Evolutionary conservation across 2,113 vertebrate genomes (phyloP).

Genomic region (Addax nasomaculatus): DNA sequence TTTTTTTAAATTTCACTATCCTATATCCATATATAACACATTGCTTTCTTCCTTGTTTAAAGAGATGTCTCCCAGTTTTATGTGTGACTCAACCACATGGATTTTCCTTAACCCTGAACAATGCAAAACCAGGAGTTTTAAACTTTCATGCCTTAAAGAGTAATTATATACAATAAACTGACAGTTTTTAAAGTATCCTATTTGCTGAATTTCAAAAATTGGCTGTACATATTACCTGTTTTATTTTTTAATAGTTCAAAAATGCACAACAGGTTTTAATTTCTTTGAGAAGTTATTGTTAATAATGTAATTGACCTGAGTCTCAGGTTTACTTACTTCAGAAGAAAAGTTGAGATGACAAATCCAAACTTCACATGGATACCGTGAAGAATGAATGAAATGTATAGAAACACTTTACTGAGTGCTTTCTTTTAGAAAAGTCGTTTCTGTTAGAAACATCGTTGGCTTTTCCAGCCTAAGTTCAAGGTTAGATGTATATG

Average conservation of each 20-base stretch:
- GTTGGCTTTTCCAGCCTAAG: rapidly evolving
- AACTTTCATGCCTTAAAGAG: not conserved
- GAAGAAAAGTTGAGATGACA: not conserved
- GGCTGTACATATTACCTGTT: not conserved
- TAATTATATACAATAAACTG: not conserved
- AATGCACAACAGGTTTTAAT: not conserved
- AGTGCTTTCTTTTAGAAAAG: not conserved
- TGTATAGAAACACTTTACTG: not conserved
- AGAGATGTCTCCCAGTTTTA: not conserved
- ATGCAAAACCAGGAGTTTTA: not conserved
- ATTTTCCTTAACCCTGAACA: not conserved
- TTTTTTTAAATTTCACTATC: not conserved
- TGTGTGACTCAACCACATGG: not conserved
- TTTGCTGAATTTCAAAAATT: not conserved
- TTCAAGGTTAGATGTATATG: no score
- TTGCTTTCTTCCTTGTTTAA: not conserved
- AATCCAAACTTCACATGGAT: not conserved
- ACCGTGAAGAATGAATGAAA: not conserved
- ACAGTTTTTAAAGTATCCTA: not conserved
- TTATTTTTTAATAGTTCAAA: not conserved
- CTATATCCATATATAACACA: not conserved
- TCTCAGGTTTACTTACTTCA: not conserved
- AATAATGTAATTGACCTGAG: not conserved
- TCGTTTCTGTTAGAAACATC: no score
- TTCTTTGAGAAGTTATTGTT: not conserved